Evolutionary conservation across 2,113 vertebrate genomes (phyloP).

Genomic region (Lipophrys pholis): DNA sequence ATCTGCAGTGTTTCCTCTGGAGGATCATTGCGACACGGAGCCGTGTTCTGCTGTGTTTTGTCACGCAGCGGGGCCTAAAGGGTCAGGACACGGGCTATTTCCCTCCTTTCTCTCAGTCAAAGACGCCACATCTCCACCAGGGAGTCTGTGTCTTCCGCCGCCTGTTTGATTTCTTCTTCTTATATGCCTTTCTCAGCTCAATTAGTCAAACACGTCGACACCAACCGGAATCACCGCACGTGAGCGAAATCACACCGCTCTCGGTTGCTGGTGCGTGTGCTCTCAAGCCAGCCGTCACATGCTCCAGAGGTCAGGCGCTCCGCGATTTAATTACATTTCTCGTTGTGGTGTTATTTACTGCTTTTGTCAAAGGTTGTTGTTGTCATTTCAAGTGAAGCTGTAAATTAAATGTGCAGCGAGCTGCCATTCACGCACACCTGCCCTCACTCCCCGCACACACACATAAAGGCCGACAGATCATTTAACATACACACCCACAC

Average conservation of each 20-base stretch:
- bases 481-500: slow-evolving; percentile 1
- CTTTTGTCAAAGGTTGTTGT: slow-evolving; percentile 48
- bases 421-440: background rate
- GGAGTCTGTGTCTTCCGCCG: too few relatives aligned
- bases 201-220: slow-evolving; percentile 70
- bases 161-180: background rate
- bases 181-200: slow-evolving; percentile 33
- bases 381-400: slow-evolving; percentile 46
- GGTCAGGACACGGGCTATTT: slow-evolving; percentile 37
- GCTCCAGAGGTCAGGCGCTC: slow-evolving; percentile 19
- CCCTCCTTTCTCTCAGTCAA: slow-evolving; percentile 47
- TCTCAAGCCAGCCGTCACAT: slow-evolving; percentile 22
- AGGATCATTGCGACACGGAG: slow-evolving; percentile 26
- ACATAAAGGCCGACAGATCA: background rate
- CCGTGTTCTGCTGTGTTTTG: slow-evolving; percentile 40
- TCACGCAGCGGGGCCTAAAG: slow-evolving; percentile 28
- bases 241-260: slow-evolving; percentile 62
- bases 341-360: slow-evolving; percentile 26
- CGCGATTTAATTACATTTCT: slow-evolving; percentile 61
- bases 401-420: slow-evolving; percentile 47
- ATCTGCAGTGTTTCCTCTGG: slow-evolving; percentile 27
- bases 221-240: slow-evolving; percentile 52
- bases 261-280: background rate
- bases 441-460: background rate
- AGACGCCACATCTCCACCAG: slow-evolving; percentile 12